phyloP scores from a whole-genome alignment of 2,113 vertebrate genomes.

The Bungarus multicinctus region DNA sequence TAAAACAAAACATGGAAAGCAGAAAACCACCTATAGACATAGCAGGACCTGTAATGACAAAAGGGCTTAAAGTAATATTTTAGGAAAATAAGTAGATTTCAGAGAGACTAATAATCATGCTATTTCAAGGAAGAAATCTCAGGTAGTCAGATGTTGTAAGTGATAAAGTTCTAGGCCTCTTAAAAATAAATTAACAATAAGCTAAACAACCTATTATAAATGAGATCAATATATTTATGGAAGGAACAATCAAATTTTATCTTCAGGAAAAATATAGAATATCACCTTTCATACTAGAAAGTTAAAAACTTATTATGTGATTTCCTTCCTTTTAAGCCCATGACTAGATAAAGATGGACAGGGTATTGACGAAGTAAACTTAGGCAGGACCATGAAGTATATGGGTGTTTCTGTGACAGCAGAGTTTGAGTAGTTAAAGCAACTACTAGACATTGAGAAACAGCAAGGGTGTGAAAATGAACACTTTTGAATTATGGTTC shows the following conservation, averaged over 20 bases:
- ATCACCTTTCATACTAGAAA: not conserved
- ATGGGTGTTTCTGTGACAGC: not conserved
- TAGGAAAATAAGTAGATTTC: not conserved
- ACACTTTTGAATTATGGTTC: not conserved
- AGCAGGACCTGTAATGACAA: no score
- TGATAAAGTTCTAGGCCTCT: not conserved
- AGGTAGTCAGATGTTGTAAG: not conserved
- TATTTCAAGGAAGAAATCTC: not conserved
- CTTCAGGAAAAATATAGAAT: not conserved
- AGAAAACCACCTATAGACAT: not conserved
- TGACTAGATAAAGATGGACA: not conserved
- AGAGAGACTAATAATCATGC: not conserved
- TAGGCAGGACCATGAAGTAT: not conserved
- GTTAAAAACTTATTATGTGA: not conserved
- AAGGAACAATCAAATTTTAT: not conserved
- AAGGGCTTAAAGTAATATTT: not conserved
- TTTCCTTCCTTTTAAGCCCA: not conserved
- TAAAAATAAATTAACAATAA: not conserved
- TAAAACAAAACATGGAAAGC: not conserved
- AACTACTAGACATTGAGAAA: not conserved
- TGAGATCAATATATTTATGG: not conserved
- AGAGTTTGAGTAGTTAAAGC: not conserved
- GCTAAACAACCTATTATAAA: not conserved
- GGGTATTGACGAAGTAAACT: not conserved
- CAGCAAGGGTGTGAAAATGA: not conserved